Evolutionary conservation across 92 coral and sea anemone species (phyloP), one percentile per base, ranked within the genome.

Genomic region (Epizoanthus illoricatus): DNA sequence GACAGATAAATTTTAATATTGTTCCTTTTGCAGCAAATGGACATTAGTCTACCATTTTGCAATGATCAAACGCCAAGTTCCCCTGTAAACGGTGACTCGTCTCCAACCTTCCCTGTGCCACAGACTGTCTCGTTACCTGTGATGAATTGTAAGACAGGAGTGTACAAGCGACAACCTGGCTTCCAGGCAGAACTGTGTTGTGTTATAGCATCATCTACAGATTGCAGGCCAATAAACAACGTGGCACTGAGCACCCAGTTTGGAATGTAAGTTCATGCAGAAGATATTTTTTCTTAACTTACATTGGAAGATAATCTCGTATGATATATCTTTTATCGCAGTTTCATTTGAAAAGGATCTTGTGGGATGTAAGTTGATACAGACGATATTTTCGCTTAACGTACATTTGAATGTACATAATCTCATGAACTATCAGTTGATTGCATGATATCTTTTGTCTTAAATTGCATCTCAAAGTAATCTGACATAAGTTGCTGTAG

Each of bases 161-260:
- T 86, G 41, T 88, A 72, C 74, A 97, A 94, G 83, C 78, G 99
- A 49, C 94, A 90, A 0, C 89, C 97, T 16, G 99, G 99, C 18
- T 97, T 97, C 68, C 99, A 97, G 86, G 93, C 94, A 8, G 87
- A 92, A 56, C 74, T 97, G 19, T 91, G 94, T 45, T 93, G 99
- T 84, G 82, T 90, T 54, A 75, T 89, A 11, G 86, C 85, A 7
- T 75, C 90, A 11, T 71, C 79, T 2, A 4, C 60, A 78, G 96
- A 94, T 74, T 79, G 81, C 6, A 87, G 92, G 71, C 99, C 99
- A 20, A 70, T 94, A 55, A 88, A 92, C 62, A 83, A 79, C 59
- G 88, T 97, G 43, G 81, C 95, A 8, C 85, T 90, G 45, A 97
- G 99, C 89, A 91, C 99, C 7, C 94, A 94, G 59, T 91, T 93